Base-by-base conservation (phyloP, 2,797 vertebrate genomes). In the Sparidentex hasta region DNA sequence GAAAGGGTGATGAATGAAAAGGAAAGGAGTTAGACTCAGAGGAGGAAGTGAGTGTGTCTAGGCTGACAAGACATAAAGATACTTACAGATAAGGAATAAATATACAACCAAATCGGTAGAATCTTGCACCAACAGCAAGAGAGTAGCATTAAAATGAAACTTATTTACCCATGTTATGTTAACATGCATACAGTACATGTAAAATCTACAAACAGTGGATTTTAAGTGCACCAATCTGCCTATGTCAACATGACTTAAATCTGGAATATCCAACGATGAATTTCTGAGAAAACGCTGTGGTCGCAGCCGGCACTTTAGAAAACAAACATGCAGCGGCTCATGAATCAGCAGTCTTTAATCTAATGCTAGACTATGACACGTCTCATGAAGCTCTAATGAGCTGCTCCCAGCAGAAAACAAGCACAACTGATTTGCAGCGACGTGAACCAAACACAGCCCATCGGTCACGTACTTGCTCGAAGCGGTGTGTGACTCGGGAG, bases 391-490 rank as follows among this genome's bases (percentile, higher is more conserved):
- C 61, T 62, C 52, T 64, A 65, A 67, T 62, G 66, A 86, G 73
- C 50, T 41, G 71, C 76, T 78, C 43, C 29, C 41, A 81, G 74
- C 62, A 38, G 75, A 52, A 52, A 82, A 80, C 64, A 77, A 83
- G 51, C 52, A 65, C 43, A 43, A 57, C 38, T 74, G 47, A 81
- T 79, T 46, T 65, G 50, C 27, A 4, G 6, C 1, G 7, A 72
- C 41, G 1, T 59, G 46, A 74, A 57, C 65, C 51, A 64, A 78
- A 84, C 81, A 66, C 63, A 67, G 43, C 41, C 27, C 70, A 41
- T 47, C 2, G 14, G 58, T 66, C 76, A 76, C 14, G 18, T 47
- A 51, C 46, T 70, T 21, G 63, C 75, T 78, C 2, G 47, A 70
- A 83, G 58, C 8, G 0, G 17, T 4, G 14, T 12, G 5, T 65